phyloP scores from a whole-genome alignment of 1,140 invertebrate genomes.

The Ceratoteleas bidentatus region DNA sequence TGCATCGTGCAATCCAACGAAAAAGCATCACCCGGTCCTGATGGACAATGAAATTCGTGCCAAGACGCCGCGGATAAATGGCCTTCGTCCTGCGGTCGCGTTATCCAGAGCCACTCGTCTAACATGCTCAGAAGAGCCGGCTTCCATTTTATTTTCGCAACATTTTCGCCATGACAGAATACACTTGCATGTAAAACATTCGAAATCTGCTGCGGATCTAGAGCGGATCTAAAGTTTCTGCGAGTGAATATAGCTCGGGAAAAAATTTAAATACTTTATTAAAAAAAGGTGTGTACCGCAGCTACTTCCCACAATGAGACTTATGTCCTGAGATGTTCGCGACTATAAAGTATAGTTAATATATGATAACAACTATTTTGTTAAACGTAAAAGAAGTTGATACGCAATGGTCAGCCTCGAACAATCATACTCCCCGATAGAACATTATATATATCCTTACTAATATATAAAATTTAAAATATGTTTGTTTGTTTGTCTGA shows the following conservation, averaged over 20 bases:
- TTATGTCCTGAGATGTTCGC: constrained; percentile 27
- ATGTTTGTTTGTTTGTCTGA: no score
- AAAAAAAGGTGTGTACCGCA: constrained; percentile 43
- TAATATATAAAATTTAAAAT: no score
- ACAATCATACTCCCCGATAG: no score
- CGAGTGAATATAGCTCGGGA: constrained; percentile 29
- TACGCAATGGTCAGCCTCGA: no score
- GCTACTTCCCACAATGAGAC: constrained; percentile 33
- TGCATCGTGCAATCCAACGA: constrained; percentile 34
- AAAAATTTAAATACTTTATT: constrained; percentile 63
- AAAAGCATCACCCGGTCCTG: constrained; percentile 31
- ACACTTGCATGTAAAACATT: constrained; percentile 40
- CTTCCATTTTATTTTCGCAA: constrained; percentile 23
- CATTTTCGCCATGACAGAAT: constrained; percentile 43
- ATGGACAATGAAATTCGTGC: constrained; percentile 52
- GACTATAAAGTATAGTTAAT: constrained; percentile 27
- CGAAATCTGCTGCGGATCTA: constrained; percentile 35
- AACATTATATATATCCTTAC: no score
- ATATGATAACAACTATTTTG: no score
- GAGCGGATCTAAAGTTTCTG: constrained; percentile 2
- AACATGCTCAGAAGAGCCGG: constrained; percentile 15
- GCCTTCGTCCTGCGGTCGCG: constrained; percentile 17
- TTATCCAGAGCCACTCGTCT: constrained; percentile 41
- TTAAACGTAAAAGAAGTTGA: no score
- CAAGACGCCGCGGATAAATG: constrained; percentile 49